Evolutionary conservation across 2,113 vertebrate genomes (phyloP), one percentile per base, ranked within the genome.

Genomic region (Tetrax tetrax): DNA sequence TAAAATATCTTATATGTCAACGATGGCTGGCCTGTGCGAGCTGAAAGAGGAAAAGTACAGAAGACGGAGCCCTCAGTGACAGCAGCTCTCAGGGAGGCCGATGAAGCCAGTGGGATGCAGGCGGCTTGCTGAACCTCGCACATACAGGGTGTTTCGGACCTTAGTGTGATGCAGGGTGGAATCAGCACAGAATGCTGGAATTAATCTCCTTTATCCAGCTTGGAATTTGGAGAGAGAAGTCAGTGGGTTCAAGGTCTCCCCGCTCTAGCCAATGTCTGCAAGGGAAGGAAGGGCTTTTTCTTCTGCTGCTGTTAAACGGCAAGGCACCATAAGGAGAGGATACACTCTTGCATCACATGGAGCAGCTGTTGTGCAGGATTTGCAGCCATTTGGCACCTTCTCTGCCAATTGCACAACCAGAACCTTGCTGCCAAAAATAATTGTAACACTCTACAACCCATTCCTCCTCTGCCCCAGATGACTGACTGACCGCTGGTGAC

Each of bases 11-110:
- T 51, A 18, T 22, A 28, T 9, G 7, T 16, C 66, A 83, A 2
- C 0, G 3, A 59, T 69, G 31, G 27, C 45, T 69, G 65, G 43
- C 43, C 16, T 37, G 20, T 15, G 9, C 0, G 1, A n/a, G 13
- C 25, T 51, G 37, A 48, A 84, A 78, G 48, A 69, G 31, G 43
- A 7, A 53, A 77, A 94, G 25, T 0, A 33, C 13, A 27, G 33
- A 64, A 69, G 27, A 48, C 24, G n/a, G 21, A 85, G 8, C 31
- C 21, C 43, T 66, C 2, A 0, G 48, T 13, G 41, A 7, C 27
- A 4, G 41, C 38, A 56, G 89, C 27, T 72, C 33, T 43, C 12
- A 7, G 7, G 14, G 53, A 76, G 72, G 85, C 37, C 31, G 83
- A 43, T 6, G 48, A 23, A 91, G 57, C 35, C 28, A 9, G 0